Base-by-base conservation (phyloP, 1,140 invertebrate genomes). In the Panagrolaimus sp. region DNA sequence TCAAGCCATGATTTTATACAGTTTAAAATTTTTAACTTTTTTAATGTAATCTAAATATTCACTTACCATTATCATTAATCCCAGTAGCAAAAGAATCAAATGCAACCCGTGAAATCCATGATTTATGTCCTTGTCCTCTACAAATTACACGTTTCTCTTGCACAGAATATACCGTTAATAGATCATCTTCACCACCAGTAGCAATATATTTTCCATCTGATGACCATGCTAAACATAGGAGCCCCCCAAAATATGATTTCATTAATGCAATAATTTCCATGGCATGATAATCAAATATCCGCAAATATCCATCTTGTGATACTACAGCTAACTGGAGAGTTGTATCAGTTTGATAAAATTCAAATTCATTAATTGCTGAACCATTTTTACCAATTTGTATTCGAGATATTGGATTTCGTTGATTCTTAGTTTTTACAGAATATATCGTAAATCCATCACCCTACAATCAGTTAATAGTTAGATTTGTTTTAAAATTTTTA, bases 271-370 rank as follows among this genome's bases (percentile, higher is more conserved):
- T 86, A 57, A 97, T 85, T 82, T 98, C 94, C 92, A 97, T 95
- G 16, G 90, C 92, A 80, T 96, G 90, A 84, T 96, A 98, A 81
- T 96, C 90, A 87, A 98, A 98, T 63, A 98, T 91, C 71, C 95
- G 85, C 7, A 99, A 86, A 83, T 93, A 95, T 16, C 96, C 96
- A 86, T 98, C 96, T 84, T 98, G 93, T 44, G 91, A 91, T 1
- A 84, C 84, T 42, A 84, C 77, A 14, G 84, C 65, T 13, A 57
- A 20, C 11, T 57, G 20, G 9, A 57, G n/a, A n/a, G 53, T 31
- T 9, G 51, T 20, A 11, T 57, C 27, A 25, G 20, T 20, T 9
- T 57, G 51, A 20, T 25, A 57, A 84, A 99, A 99, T 53, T 91
- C 90, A 86, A 98, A 94, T 84, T 98, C 92, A 84, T 98, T 97